Conservation (phyloP, 2,113 vertebrate species). For the Natator depressus region DNA sequence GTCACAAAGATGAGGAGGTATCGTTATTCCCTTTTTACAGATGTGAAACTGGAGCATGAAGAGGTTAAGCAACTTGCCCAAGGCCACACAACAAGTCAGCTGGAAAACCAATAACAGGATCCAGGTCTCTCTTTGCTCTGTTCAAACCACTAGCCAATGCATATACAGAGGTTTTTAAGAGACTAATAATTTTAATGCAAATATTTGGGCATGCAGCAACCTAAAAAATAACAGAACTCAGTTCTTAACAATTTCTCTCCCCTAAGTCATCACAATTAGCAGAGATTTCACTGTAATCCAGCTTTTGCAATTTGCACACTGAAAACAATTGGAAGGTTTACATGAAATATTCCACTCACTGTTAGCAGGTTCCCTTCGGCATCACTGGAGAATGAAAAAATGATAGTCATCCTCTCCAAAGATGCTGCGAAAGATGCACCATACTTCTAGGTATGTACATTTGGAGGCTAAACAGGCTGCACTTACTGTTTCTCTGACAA, state of each 20-base stretch:
- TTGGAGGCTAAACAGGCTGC: background rate
- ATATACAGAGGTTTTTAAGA: background rate
- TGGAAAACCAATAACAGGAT: background rate
- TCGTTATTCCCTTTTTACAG: background rate
- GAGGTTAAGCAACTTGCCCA: background rate
- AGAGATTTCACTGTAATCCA: background rate
- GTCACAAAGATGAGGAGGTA: background rate
- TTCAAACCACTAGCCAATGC: background rate
- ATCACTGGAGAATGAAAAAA: background rate
- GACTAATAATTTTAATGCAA: background rate
- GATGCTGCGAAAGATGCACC: fast-evolving
- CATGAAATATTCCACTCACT: background rate
- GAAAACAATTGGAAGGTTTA: background rate
- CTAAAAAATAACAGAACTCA: background rate
- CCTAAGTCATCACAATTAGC: background rate
- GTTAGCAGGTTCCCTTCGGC: fast-evolving
- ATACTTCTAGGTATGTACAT: background rate
- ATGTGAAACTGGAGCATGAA: background rate
- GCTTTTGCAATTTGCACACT: background rate
- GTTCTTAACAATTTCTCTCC: background rate
- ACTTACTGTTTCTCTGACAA: background rate
- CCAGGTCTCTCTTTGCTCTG: background rate
- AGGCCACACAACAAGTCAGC: background rate
- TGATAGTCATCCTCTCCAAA: background rate
- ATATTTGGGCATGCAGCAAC: background rate